Percentiles rank a stretch among this genome's conserved stretches.
Conservation (phyloP, 2,113 vertebrate species). For the Poeciliopsis turrubarensis region DNA sequence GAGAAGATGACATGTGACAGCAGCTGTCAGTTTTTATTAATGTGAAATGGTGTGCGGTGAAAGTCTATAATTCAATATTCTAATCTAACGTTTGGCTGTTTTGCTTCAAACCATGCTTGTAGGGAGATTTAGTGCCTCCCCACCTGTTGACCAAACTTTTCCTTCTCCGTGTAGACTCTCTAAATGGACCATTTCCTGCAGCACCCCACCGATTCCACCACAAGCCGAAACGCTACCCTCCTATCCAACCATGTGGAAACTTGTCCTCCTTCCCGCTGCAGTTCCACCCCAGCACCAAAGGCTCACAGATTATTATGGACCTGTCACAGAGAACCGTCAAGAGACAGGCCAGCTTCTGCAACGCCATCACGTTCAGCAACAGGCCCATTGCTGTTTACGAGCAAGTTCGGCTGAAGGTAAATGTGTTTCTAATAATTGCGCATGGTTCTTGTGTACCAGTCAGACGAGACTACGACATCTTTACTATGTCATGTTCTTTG, state of each 20-base stretch:
- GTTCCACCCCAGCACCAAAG: constrained; percentile 95
- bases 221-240: constrained; percentile 91
- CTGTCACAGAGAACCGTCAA: constrained; percentile 90
- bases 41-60: constrained; percentile 1
- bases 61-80: constrained; percentile 19
- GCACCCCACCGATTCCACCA: constrained; percentile 90
- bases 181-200: constrained; percentile 86
- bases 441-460: background rate
- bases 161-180: constrained; percentile 82
- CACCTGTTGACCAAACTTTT: constrained; percentile 7
- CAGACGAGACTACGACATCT: background rate
- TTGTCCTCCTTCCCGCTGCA: constrained; percentile 88
- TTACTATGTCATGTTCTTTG: background rate
- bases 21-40: background rate
- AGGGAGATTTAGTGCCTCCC: background rate
- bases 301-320: constrained; percentile 97
- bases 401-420: constrained; percentile 94
- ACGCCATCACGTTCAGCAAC: constrained; percentile 97
- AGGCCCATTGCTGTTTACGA: constrained; percentile 91
- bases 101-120: no score
- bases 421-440: background rate
- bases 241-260: constrained; percentile 81
- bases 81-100: constrained; percentile 1
- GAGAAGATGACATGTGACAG: constrained; percentile 21
- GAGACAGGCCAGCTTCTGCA: constrained; percentile 97